Conservation (phyloP, 2,113 vertebrate species). For the Sapayoa aenigma region DNA sequence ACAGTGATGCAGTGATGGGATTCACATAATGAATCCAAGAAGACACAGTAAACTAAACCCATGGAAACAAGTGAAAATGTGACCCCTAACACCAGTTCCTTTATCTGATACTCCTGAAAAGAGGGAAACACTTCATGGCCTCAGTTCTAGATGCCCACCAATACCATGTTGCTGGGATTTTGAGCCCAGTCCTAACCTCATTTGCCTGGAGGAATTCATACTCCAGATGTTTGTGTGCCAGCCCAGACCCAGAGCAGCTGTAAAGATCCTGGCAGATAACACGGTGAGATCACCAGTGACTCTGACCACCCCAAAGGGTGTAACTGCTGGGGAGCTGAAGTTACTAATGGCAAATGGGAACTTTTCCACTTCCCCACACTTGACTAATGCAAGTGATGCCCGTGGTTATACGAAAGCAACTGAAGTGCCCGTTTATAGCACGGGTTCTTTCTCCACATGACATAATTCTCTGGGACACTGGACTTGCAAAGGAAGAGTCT, state of each 20-base stretch:
- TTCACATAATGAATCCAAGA: background rate
- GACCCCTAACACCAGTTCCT: background rate
- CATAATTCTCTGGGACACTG: fast-evolving
- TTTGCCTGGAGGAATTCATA: background rate
- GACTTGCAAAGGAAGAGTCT: background rate
- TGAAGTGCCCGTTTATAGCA: background rate
- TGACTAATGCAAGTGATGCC: background rate
- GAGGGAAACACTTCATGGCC: background rate
- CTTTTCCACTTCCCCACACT: background rate
- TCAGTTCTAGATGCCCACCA: background rate
- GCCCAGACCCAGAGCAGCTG: background rate
- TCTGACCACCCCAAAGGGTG: background rate
- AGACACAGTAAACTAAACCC: background rate
- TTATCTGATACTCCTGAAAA: background rate
- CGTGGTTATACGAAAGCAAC: background rate
- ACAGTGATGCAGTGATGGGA: background rate
- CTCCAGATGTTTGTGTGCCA: background rate
- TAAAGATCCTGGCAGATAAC: background rate
- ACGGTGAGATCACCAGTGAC: background rate
- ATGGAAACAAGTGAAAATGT: background rate
- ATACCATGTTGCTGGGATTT: background rate
- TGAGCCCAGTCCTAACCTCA: background rate
- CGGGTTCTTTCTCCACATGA: background rate
- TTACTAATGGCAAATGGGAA: background rate
- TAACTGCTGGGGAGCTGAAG: background rate